These are phyloP conservation scores for Mola mola DNA, from an alignment of 2,113 vertebrate species.

Conservation along the genomic window DNA sequence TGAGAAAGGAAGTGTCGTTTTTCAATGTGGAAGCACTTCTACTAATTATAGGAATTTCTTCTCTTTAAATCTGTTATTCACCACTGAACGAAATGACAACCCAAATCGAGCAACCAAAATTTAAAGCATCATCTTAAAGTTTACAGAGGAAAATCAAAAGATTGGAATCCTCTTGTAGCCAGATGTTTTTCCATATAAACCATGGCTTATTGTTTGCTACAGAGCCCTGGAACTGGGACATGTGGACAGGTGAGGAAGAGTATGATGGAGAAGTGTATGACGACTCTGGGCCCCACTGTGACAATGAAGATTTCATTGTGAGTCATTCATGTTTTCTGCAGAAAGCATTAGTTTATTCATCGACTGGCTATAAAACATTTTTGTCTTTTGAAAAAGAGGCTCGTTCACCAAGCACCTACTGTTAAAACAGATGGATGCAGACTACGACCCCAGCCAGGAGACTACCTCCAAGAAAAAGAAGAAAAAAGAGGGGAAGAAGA, in stretches of 20 bases:
- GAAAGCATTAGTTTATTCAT: rapidly evolving
- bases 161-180: no score
- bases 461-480: conserved; percentile 74
- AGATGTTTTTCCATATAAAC: no score
- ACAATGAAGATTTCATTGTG: conserved; percentile 88
- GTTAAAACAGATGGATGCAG: conserved; percentile 87
- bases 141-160: no score
- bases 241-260: conserved; percentile 80
- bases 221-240: conserved; percentile 94
- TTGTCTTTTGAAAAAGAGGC: neutral
- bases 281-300: conserved; percentile 77
- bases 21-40: no score
- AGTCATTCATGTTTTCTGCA: neutral
- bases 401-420: neutral
- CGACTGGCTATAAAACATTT: neutral
- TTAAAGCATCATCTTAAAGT: no score
- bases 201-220: conserved; percentile 3
- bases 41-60: no score
- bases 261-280: conserved; percentile 44
- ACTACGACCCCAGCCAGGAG: conserved; percentile 85
- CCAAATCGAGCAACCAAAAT: no score
- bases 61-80: no score
- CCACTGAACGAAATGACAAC: no score
- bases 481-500: conserved; percentile 75
- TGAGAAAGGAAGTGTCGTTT: no score